Percentiles rank a stretch among this genome's conserved stretches.
phyloP scores from a whole-genome alignment of 2,113 vertebrate genomes.

The Neogobius melanostomus region DNA sequence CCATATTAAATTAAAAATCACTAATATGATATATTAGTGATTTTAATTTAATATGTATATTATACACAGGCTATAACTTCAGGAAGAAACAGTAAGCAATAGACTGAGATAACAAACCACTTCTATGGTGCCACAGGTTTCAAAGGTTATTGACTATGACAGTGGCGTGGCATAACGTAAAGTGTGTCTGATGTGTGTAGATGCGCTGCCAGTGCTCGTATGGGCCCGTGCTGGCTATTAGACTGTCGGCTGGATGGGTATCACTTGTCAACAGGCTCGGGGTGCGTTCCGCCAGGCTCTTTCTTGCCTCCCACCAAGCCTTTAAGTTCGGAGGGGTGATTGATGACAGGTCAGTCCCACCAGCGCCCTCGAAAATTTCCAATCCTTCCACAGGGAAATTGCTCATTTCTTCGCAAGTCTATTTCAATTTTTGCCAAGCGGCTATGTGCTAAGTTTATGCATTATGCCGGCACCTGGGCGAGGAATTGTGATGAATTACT shows the following conservation, averaged over 20 bases:
- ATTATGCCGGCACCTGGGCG: slow-evolving; percentile 61
- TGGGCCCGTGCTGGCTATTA: slow-evolving; percentile 53
- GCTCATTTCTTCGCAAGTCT: slow-evolving; percentile 80
- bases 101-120: too few species aligned
- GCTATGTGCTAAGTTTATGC: slow-evolving; percentile 70
- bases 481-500: slow-evolving; percentile 76
- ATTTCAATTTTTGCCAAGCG: slow-evolving; percentile 75
- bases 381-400: slow-evolving; percentile 80
- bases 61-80: too few species aligned
- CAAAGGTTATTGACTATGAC: slow-evolving; percentile 21
- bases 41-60: too few species aligned
- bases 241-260: slow-evolving; percentile 44
- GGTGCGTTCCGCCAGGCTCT: slow-evolving; percentile 35
- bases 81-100: too few species aligned
- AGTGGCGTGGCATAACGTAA: slow-evolving; percentile 4
- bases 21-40: too few species aligned
- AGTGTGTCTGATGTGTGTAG: slow-evolving; percentile 30
- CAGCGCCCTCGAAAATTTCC: slow-evolving; percentile 72
- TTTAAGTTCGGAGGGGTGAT: slow-evolving; percentile 69
- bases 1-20: too few species aligned
- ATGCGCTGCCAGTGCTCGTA: slow-evolving; percentile 36
- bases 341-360: slow-evolving; percentile 78
- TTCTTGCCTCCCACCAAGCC: slow-evolving; percentile 46
- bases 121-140: slow-evolving; percentile 7
- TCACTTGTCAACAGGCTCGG: slow-evolving; percentile 67